Evolutionary conservation across 2,888 invertebrate species (phyloP), one percentile per base, ranked within the genome.

Genomic region (Acronicta psi): DNA sequence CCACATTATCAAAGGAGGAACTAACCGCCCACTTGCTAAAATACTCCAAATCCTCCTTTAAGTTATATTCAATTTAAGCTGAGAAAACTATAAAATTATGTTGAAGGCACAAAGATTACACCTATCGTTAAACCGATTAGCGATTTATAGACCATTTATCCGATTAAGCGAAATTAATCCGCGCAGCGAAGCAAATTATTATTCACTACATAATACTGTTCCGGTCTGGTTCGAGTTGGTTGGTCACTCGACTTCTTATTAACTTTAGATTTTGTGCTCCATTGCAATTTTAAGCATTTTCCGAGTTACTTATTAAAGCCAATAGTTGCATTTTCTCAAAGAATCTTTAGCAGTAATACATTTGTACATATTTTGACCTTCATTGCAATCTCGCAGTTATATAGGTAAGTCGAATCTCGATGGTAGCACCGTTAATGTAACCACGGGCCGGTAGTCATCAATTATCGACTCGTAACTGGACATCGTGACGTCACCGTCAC

Each of bases 81-180:
- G 7, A 34, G 34, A 34, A 34, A n/a, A n/a, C 34, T n/a, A 34
- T 34, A 34, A 47, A 47, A 37, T 47, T 38, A 38, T 20, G 10
- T 41, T 41, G 20, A 34, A 52, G 36, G 43, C 59, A 36, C 47
- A 43, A 34, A 69, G 69, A 69, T 69, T 69, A 47, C 40, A 59
- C 42, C 41, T 41, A 42, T 59, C 64, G 59, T 64, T 59, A 64
- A 43, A 59, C 18, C 54, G 53, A 72, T 51, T 55, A 57, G 17
- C 31, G 36, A 71, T 55, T 58, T 61, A 71, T 62, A 51, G 67
- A 2, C 63, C 67, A 59, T 51, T 58, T 62, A 70, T 38, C 29
- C 44, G 37, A 55, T 59, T 70, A 51, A 51, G 57, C 42, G 37
- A 31, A 60, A 65, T 55, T 53, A 37, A 65, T 41, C 53, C 31